A percentile compares a stretch with the other conserved stretches of the same genome.
These are phyloP conservation scores for Rugalucina vietnamica DNA, from an alignment of 2,888 invertebrate species.

Conservation along the genomic window DNA sequence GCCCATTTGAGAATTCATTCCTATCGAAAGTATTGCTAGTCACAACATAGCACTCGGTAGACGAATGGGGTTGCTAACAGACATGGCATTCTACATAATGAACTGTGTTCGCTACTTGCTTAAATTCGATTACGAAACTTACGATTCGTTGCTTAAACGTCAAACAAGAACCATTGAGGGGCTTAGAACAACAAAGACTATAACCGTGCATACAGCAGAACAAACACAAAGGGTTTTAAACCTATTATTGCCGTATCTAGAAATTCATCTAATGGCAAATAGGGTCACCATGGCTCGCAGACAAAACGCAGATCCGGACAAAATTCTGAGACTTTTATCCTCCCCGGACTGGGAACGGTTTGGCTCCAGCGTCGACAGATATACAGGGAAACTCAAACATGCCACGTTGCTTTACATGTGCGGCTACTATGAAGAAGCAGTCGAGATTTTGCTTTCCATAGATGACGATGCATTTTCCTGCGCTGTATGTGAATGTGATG, in stretches of 20 bases:
- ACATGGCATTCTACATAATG: no score
- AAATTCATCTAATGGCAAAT: not conserved
- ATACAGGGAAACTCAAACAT: not conserved
- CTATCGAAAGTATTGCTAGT: no score
- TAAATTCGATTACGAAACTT: not conserved
- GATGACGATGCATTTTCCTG: not conserved
- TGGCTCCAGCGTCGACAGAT: not conserved
- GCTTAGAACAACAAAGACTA: not conserved
- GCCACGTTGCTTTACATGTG: not conserved
- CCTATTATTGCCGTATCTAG: not conserved
- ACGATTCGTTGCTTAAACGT: not conserved
- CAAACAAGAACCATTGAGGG: not conserved
- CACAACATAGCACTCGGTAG: no score
- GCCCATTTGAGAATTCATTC: no score
- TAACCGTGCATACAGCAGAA: not conserved
- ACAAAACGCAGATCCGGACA: not conserved
- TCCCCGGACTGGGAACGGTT: not conserved
- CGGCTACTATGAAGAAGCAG: not conserved
- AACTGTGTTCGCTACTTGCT: no score
- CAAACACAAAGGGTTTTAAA: not conserved
- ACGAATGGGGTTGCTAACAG: no score
- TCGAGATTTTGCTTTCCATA: not conserved
- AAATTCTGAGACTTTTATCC: not conserved
- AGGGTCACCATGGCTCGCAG: not conserved
- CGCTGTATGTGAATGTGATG: not conserved